Percentiles rank a stretch among this genome's conserved stretches.
Evolutionary conservation across 2,888 invertebrate genomes (phyloP).

Genomic region (Rhamnusium bicolor): DNA sequence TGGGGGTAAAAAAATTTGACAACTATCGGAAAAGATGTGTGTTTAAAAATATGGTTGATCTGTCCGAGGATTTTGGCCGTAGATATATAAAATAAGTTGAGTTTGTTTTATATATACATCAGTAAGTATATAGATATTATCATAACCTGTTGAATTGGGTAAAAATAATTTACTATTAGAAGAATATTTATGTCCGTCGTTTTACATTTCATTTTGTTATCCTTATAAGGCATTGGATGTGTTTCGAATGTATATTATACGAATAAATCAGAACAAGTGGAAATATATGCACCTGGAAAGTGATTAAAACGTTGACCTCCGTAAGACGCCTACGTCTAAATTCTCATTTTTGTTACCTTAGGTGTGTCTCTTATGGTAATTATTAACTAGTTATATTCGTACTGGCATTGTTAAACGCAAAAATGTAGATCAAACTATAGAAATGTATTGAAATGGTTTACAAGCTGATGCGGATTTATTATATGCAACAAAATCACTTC

Average conservation of each 20-base stretch:
- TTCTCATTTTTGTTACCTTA: constrained; percentile 51
- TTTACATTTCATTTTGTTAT: constrained; percentile 37
- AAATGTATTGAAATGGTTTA: not conserved
- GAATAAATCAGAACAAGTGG: constrained; percentile 58
- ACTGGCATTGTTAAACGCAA: not conserved
- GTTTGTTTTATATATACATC: no score
- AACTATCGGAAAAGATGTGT: no score
- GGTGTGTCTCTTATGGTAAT: constrained; percentile 49
- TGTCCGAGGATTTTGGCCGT: no score
- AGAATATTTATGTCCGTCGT: constrained; percentile 25
- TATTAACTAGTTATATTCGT: constrained; percentile 38
- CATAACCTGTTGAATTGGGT: not conserved
- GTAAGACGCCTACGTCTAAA: constrained; percentile 54
- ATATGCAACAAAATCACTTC: no score
- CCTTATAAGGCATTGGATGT: constrained; percentile 47
- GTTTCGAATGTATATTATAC: constrained; percentile 49
- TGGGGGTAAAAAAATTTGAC: no score
- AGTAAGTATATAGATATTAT: not conserved
- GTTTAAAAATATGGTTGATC: no score
- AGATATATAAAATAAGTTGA: no score
- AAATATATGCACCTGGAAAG: constrained; percentile 56
- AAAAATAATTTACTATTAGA: not conserved
- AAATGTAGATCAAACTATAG: constrained; percentile 16
- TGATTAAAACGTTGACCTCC: constrained; percentile 57
- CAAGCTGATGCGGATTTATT: not conserved